Evolutionary conservation across 2,797 vertebrate genomes (phyloP).

Genomic region (Ptychadena robeensis): DNA sequence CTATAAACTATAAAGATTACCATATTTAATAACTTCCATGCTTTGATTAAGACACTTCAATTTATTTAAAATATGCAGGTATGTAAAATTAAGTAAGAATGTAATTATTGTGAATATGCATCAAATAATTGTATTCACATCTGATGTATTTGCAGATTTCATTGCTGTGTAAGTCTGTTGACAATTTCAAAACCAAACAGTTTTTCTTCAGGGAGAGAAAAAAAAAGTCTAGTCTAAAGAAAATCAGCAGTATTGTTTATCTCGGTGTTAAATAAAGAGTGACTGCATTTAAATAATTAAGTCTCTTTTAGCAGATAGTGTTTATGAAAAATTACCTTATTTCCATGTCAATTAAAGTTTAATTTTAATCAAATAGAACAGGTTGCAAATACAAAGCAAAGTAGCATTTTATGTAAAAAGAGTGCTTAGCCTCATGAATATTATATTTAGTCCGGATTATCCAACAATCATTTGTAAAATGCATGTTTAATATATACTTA

Average conservation of each 20-base stretch:
- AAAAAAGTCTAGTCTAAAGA: not conserved
- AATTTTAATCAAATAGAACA: conserved; percentile 46
- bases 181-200: conserved; percentile 46
- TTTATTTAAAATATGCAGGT: conserved; percentile 66
- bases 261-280: conserved; percentile 44
- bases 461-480: conserved; percentile 18
- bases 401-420: conserved; percentile 15
- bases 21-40: conserved; percentile 71
- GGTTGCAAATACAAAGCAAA: conserved; percentile 30
- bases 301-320: conserved; percentile 28
- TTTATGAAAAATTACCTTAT: conserved; percentile 45
- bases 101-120: conserved; percentile 60
- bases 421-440: conserved; percentile 21
- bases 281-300: conserved; percentile 47
- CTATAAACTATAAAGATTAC: conserved; percentile 75
- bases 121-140: conserved; percentile 58
- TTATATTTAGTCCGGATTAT: conserved; percentile 33
- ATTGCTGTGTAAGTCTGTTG: conserved; percentile 33
- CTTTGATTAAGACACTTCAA: conserved; percentile 74
- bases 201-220: conserved; percentile 1
- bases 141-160: conserved; percentile 43
- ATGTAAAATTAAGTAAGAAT: conserved; percentile 53
- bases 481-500: conserved; percentile 7
- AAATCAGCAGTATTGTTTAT: conserved; percentile 21
- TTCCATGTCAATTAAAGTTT: conserved; percentile 43